Percentiles rank a stretch among this genome's conserved stretches.
These are phyloP conservation scores for Mesitornis unicolor DNA, from an alignment of 2,113 vertebrate genomes.

Conservation along the genomic window DNA sequence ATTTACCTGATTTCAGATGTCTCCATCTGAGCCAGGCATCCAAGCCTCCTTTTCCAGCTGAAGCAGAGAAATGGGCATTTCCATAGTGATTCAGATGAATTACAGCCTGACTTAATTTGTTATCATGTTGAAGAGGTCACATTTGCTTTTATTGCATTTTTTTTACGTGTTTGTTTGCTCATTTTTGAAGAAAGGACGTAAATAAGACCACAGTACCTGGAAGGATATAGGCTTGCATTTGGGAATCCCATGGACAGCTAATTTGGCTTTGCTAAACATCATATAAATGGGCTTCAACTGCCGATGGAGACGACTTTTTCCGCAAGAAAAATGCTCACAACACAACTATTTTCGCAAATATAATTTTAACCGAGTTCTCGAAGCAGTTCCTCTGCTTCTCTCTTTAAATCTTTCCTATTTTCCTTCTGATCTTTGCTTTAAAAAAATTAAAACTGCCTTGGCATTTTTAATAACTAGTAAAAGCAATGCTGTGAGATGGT, in stretches of 20 bases:
- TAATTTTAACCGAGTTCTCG: neutral
- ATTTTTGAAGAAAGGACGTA: neutral
- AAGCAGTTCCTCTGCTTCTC: neutral
- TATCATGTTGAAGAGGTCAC: neutral
- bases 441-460: neutral
- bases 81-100: neutral
- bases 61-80: neutral
- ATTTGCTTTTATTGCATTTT: rapidly evolving
- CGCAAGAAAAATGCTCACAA: neutral
- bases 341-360: neutral
- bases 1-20: neutral
- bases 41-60: neutral
- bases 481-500: neutral
- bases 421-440: neutral
- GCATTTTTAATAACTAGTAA: neutral
- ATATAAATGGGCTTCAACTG: neutral
- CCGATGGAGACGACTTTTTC: neutral
- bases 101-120: neutral
- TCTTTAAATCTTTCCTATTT: neutral
- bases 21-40: neutral
- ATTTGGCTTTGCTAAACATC: neutral
- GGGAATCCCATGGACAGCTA: neutral
- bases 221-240: neutral
- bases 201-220: neutral
- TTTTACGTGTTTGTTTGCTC: no score